These are phyloP conservation scores for Andricus curvator DNA, from an alignment of 2,888 invertebrate species.

Conservation along the genomic window DNA sequence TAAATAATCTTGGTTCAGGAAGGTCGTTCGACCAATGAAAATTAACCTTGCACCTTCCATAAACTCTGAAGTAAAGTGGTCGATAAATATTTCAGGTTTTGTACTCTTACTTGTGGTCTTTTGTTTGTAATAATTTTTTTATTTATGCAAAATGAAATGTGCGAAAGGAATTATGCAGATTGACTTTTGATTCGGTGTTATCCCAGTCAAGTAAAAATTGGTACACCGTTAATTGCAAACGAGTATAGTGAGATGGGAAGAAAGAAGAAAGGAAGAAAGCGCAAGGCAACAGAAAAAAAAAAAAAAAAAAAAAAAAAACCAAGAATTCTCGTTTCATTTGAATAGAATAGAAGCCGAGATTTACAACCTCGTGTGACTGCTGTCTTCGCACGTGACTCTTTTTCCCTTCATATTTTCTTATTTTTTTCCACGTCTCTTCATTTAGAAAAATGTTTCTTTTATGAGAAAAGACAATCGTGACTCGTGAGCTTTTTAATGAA, in stretches of 20 bases:
- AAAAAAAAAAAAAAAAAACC: too few species aligned
- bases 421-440: constrained; percentile 44
- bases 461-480: constrained; percentile 46
- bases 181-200: constrained; percentile 4
- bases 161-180: not conserved
- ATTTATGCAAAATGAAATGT: constrained; percentile 1
- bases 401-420: constrained; percentile 49
- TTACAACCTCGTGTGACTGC: constrained; percentile 62
- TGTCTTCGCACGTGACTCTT: constrained; percentile 60
- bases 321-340: constrained; percentile 66
- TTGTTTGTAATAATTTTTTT: not conserved
- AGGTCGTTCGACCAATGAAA: not conserved
- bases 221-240: constrained; percentile 27
- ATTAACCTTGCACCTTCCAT: not conserved
- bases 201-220: not conserved
- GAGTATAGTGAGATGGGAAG: constrained; percentile 17
- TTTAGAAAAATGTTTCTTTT: constrained; percentile 42
- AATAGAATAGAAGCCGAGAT: constrained; percentile 73
- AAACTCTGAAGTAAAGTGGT: not conserved
- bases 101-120: not conserved
- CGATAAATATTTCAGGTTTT: not conserved
- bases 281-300: too few species aligned
- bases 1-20: not conserved
- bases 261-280: constrained; percentile 28
- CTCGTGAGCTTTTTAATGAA: constrained; percentile 16